Conservation (phyloP, 2,113 vertebrate genomes). For the Edolisoma coerulescens region DNA sequence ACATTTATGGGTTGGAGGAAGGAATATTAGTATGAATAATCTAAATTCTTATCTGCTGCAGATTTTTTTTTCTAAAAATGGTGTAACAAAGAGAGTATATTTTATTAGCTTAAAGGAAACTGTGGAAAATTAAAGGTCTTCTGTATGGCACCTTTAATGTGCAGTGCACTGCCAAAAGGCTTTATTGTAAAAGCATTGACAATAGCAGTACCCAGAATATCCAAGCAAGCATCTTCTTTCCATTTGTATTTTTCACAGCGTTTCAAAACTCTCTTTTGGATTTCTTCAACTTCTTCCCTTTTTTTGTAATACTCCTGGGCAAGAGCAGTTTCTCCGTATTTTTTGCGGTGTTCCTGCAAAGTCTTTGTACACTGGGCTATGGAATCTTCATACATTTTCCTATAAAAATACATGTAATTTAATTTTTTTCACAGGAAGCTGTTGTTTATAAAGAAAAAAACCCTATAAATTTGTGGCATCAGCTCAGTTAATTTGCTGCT, state of each 20-base stretch:
- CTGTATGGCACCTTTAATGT: background rate
- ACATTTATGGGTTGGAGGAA: background rate
- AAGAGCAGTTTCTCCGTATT: constrained; percentile 61
- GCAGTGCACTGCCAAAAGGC: background rate
- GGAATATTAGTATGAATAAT: background rate
- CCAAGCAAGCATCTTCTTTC: constrained; percentile 57
- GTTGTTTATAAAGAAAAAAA: background rate
- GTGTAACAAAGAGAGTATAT: background rate
- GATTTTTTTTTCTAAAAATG: background rate
- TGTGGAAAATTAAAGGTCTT: background rate
- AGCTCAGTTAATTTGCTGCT: background rate
- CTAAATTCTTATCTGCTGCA: background rate
- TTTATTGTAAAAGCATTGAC: background rate
- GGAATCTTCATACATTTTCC: constrained; percentile 71
- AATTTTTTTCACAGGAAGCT: background rate
- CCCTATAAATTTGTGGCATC: background rate
- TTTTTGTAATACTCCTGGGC: constrained; percentile 68
- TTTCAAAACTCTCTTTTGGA: constrained; percentile 59
- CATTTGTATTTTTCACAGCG: constrained; percentile 50
- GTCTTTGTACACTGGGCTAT: constrained; percentile 65
- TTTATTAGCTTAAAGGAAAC: background rate
- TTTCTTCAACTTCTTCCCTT: constrained; percentile 71
- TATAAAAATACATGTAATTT: constrained; percentile 28
- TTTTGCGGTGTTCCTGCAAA: constrained; percentile 67
- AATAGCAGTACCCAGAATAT: constrained; percentile 64